Conservation (phyloP, 2,113 vertebrate species). For the Dasyurus viverrinus region DNA sequence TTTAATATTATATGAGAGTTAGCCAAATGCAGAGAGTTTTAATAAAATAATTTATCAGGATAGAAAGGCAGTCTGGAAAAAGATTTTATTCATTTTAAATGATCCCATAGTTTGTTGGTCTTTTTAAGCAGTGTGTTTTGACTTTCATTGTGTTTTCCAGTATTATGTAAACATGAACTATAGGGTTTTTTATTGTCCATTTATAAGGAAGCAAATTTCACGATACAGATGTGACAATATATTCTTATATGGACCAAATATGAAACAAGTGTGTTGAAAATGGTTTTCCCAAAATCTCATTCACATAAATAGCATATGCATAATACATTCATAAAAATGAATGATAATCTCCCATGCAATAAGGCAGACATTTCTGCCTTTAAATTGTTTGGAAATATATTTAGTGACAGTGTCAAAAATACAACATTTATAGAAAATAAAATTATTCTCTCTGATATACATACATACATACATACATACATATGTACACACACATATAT, state of each 20-base stretch:
- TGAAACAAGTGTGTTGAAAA: not conserved
- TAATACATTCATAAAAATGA: not conserved
- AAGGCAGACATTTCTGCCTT: not conserved
- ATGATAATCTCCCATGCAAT: not conserved
- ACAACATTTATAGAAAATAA: slow-evolving; percentile 11
- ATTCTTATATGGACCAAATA: not conserved
- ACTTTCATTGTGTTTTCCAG: not conserved
- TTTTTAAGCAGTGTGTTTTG: slow-evolving; percentile 4
- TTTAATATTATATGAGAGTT: not conserved
- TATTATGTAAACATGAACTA: not conserved
- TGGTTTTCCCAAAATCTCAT: not conserved
- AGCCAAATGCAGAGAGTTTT: not conserved
- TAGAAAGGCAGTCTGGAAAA: not conserved
- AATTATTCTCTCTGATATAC: not conserved
- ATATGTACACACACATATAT: not conserved
- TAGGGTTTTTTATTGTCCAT: not conserved
- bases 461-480: not conserved
- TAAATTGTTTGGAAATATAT: slow-evolving; percentile 1
- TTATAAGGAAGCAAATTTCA: not conserved
- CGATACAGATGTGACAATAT: not conserved
- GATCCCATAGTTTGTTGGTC: not conserved
- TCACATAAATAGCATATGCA: not conserved
- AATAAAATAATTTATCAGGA: not conserved
- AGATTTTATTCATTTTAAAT: slow-evolving; percentile 37
- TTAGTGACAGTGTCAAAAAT: not conserved